Evolutionary conservation across 1,140 invertebrate genomes (phyloP).

Genomic region (Brachionus asplanchnoidis): DNA sequence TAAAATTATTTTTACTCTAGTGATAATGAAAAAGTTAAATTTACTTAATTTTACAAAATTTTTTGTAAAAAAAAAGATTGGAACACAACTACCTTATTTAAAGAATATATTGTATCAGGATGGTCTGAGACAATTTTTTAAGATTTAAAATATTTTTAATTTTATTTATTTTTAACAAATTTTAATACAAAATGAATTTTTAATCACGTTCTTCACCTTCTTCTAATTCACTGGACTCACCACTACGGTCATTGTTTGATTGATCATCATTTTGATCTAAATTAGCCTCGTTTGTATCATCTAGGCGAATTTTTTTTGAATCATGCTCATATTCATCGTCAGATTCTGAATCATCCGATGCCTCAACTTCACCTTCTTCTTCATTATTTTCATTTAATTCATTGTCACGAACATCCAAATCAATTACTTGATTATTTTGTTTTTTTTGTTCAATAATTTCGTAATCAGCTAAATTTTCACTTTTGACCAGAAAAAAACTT

Average conservation of each 20-base stretch:
- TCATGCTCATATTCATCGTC: not conserved
- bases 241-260: not conserved
- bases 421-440: not conserved
- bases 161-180: not conserved
- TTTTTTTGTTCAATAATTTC: not conserved
- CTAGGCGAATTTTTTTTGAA: not conserved
- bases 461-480: not conserved
- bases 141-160: not conserved
- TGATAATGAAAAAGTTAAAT: too few species aligned
- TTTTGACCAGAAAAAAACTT: not conserved
- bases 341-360: not conserved
- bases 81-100: too few species aligned
- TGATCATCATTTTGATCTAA: slow-evolving; percentile 29
- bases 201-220: slow-evolving; percentile 41
- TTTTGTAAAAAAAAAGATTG: too few species aligned
- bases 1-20: too few species aligned
- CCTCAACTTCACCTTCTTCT: not conserved
- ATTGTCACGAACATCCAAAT: too few species aligned
- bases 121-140: not conserved
- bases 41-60: too few species aligned
- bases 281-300: not conserved
- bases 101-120: too few species aligned
- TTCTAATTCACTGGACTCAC: not conserved
- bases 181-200: not conserved
- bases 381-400: not conserved